Evolutionary conservation across 2,888 invertebrate genomes (phyloP).

Genomic region (Macroteleia sp.): DNA sequence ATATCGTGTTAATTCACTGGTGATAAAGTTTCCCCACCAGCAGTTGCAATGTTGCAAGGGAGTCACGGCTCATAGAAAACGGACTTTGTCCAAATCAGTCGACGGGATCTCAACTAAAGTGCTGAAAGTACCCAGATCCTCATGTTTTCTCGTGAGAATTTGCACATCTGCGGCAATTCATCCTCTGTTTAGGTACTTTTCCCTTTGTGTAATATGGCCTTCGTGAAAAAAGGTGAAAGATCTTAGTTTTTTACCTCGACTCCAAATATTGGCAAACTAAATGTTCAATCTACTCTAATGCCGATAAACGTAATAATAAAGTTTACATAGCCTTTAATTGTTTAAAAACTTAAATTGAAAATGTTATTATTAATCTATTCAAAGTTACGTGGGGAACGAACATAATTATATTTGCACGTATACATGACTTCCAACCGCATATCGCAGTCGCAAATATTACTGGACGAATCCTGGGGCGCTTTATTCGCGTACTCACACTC

Average conservation of each 20-base stretch:
- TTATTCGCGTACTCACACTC: constrained; percentile 37
- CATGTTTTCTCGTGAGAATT: constrained; percentile 45
- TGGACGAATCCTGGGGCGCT: constrained; percentile 43
- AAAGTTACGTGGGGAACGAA: no score
- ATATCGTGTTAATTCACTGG: constrained; percentile 44
- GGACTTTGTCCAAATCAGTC: constrained; percentile 37
- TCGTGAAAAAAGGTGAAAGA: background rate
- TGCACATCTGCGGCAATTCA: constrained; percentile 41
- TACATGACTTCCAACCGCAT: no score
- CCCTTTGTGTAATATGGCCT: background rate
- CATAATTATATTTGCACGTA: constrained; percentile 7
- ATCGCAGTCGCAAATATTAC: constrained; percentile 26
- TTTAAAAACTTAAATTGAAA: no score
- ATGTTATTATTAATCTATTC: no score
- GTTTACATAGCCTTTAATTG: no score
- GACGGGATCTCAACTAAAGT: constrained; percentile 22
- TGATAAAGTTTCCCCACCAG: constrained; percentile 38
- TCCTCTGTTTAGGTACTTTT: constrained; percentile 16
- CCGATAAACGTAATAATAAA: no score
- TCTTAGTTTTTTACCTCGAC: background rate
- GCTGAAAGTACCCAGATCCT: constrained; percentile 22
- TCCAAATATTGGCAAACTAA: no score
- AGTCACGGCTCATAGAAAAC: constrained; percentile 34
- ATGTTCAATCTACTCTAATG: no score
- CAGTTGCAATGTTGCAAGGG: constrained; percentile 30